Base-by-base conservation (phyloP, 2,797 vertebrate species). In the Thaleichthys pacificus region DNA sequence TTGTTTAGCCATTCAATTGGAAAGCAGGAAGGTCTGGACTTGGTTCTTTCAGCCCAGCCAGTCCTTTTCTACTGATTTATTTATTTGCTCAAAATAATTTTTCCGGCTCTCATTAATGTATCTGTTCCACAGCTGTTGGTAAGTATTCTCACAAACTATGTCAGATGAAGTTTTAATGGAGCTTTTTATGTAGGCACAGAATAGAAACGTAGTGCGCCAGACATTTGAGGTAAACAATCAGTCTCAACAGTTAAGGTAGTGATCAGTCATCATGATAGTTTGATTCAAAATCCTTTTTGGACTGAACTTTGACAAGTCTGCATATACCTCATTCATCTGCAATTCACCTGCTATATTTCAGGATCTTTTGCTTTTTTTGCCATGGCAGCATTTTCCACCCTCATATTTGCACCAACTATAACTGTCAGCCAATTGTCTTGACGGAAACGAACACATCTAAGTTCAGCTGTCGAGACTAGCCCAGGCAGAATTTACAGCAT, bases 1-100 rank as follows among this genome's bases (percentile, higher is more conserved):
- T 77, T 85, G 74, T 87, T 87, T 74, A 83, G 80, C 73, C 76
- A n/a, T 70, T 77, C 69, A 76, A 86, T 81, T 89, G 83, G 82
- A 89, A 87, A 89, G 85, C 85, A 89, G 89, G 80, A 71, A 77
- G 83, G 86, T 91, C 86, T 89, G 83, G 80, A 80, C 15, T 75
- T 78, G 73, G 64, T 64, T 69, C 85, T 66, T 79, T 74, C 64
- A 64, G 85, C 28, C 76, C 68, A 61, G 80, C 71, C 80, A 77
- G 80, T 61, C 73, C 74, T 70, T 78, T 77, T 63, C 49, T 51
- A 73, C 54, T 71, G 76, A 82, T 86, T 70, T 84, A 80, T 89
- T 89, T 85, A 82, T 89, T 89, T 86, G 64, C 72, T 81, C 68
- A 64, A 80, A 81, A 80, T 68, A 72, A 64, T 78, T 77, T 81